Base-by-base conservation (phyloP, 2,888 invertebrate species). In the Cenopis cana region DNA sequence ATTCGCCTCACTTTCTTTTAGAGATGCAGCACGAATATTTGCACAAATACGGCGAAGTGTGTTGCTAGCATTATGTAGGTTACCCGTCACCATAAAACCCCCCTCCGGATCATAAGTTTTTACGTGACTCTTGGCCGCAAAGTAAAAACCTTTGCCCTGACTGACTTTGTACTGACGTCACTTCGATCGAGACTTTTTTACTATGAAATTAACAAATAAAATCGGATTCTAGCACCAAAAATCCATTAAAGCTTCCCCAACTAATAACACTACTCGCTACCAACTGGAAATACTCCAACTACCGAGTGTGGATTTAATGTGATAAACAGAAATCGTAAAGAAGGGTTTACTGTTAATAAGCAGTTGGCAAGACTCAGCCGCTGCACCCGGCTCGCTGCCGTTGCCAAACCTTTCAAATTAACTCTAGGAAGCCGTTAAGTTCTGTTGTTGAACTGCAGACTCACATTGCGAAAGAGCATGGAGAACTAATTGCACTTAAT, bases 261-360 rank as follows among this genome's bases (percentile, higher is more conserved):
- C 50, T 29, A 65, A 54, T 70, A 73, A 66, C 70, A 36, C 71
- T 72, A 74, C 74, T 68, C 52, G 69, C 68, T 59, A 77, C 79
- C 79, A 81, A 71, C 82, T 85, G 84, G 84, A 82, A 78, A 75
- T 75, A 77, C 70, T 84, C 85, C 85, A 85, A 83, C 68, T 65
- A 64, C 75, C 68, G 70, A 73, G 78, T 77, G 77, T 74, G 78
- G 77, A 76, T 81, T 82, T 80, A 82, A 80, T 76, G 80, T 76
- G 79, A 81, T 82, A 81, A 83, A 82, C 81, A 77, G 78, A 76
- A 82, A 81, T 78, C 78, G 78, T 83, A 83, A 82, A 82, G 79
- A 80, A 80, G 68, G 75, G 77, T 79, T 78, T 73, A 75, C 76
- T 72, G 74, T 80, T 83, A 84, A 83, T 83, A 81, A 82, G 78